Conservation (phyloP, 2,888 invertebrate genomes). For the Phaedon cochleariae region DNA sequence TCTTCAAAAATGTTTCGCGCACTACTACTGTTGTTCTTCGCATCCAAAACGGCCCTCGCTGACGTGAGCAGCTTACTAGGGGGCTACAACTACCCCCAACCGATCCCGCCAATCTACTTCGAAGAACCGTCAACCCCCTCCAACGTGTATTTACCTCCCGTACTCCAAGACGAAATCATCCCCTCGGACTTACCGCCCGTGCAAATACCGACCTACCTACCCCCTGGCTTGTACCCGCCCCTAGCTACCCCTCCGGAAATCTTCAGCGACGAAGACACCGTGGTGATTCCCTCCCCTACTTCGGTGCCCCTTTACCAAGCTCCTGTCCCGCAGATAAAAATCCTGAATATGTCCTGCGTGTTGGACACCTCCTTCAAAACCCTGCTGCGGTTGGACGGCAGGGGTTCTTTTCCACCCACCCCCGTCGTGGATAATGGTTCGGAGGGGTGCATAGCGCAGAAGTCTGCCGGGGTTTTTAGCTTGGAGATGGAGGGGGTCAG, state of each 20-base stretch:
- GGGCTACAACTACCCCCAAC: constrained; percentile 51
- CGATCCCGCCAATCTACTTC: constrained; percentile 47
- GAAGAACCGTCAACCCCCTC: constrained; percentile 47
- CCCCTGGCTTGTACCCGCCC: constrained; percentile 45
- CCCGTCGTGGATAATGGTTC: constrained; percentile 55
- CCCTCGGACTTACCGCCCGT: constrained; percentile 33
- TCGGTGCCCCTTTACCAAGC: constrained; percentile 43
- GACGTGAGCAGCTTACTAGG: constrained; percentile 23
- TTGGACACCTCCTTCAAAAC: constrained; percentile 58
- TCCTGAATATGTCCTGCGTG: constrained; percentile 57
- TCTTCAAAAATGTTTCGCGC: constrained; percentile 1
- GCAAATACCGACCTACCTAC: constrained; percentile 43
- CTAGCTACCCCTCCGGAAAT: constrained; percentile 32
- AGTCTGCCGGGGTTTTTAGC: constrained; percentile 51
- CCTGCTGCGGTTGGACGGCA: constrained; percentile 36
- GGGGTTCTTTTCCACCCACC: constrained; percentile 34
- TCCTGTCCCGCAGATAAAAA: constrained; percentile 42
- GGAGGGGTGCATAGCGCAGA: constrained; percentile 42
- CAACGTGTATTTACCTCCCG: constrained; percentile 47
- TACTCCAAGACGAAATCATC: constrained; percentile 40
- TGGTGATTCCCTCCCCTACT: constrained; percentile 41
- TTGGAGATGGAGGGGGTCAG: constrained; percentile 61
- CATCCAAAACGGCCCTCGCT: not conserved
- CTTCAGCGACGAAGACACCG: constrained; percentile 43
- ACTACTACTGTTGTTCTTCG: not conserved